Base-by-base conservation (phyloP, 2,113 vertebrate species). In the Sinocyclocheilus maitianheensis region DNA sequence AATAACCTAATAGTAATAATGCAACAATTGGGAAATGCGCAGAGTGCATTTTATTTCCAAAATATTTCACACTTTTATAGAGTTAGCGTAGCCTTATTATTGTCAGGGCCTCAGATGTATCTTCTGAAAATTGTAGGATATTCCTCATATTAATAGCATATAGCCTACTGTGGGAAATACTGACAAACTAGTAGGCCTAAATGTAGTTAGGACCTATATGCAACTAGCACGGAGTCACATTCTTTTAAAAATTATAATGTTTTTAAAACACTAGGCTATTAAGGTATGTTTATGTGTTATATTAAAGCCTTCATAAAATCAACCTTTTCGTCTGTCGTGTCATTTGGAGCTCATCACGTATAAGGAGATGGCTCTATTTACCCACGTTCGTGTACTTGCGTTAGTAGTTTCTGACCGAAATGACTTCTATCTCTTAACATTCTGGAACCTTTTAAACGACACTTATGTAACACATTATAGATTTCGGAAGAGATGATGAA, bases 401-500 rank as follows among this genome's bases (percentile, higher is more conserved):
- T 37, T 37, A 37, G 37, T 46, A 46, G 63, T 71, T 46, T 13
- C 22, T 75, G 5, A 6, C 5, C 67, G n/a, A 67, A 87, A 78
- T 76, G 20, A 4, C 58, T 76, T 16, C 30, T 8, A 71, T 84
- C 13, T 34, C 71, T 48, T 76, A 30, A 69, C 84, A 90, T 90
- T 83, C 83, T 90, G 85, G 80, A 86, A 58, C 58, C 22, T 86
- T 24, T 76, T 46, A 74, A 87, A 4, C 55, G 84, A 82, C 88
- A 78, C 53, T 58, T 40, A 82, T 71, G 71, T 87, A 83, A 87
- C 78, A 30, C 89, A 81, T 85, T 72, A 81, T 90, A 89, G 85
- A 88, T 85, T 91, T 88, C 76, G 85, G 88, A 93, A 90, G 89
- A 88, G 87, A 92, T 86, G 90, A 89, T 89, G 90, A 91, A 92